These are phyloP conservation scores for Ceyx melanurus DNA, from an alignment of 2,113 vertebrate species.

Conservation along the genomic window DNA sequence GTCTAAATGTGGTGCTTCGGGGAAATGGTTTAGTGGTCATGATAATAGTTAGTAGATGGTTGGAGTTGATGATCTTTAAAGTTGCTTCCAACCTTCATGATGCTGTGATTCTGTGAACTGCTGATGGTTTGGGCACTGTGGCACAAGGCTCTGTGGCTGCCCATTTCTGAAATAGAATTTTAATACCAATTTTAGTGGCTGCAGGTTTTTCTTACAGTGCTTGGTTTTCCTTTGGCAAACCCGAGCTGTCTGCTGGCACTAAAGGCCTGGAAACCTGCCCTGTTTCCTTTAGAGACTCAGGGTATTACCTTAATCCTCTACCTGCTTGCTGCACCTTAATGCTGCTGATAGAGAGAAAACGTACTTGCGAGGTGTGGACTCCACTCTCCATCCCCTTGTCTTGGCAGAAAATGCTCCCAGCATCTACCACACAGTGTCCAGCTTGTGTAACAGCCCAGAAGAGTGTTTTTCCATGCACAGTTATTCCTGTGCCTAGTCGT, in stretches of 20 bases:
- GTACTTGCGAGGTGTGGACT: rapidly evolving
- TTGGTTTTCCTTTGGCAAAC: background rate
- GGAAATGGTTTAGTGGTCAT: no score
- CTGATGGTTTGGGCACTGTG: rapidly evolving
- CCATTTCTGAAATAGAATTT: background rate
- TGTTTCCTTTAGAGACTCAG: background rate
- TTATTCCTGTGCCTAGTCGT: background rate
- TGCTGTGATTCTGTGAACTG: background rate
- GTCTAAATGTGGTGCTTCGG: no score
- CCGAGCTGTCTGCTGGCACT: background rate
- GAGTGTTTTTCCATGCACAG: background rate
- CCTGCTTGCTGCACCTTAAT: background rate
- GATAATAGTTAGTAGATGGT: no score
- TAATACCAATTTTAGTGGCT: background rate
- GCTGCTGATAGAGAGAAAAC: background rate
- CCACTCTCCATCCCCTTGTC: background rate
- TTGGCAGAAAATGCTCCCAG: background rate
- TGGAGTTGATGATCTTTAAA: no score
- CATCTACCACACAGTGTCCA: background rate
- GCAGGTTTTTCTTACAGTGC: background rate
- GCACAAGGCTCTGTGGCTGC: background rate
- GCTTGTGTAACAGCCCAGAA: background rate
- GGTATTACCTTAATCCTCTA: background rate
- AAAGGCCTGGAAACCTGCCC: background rate
- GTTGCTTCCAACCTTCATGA: no score